Evolutionary conservation across 2,797 vertebrate species (phyloP).

Genomic region (Alauda arvensis): DNA sequence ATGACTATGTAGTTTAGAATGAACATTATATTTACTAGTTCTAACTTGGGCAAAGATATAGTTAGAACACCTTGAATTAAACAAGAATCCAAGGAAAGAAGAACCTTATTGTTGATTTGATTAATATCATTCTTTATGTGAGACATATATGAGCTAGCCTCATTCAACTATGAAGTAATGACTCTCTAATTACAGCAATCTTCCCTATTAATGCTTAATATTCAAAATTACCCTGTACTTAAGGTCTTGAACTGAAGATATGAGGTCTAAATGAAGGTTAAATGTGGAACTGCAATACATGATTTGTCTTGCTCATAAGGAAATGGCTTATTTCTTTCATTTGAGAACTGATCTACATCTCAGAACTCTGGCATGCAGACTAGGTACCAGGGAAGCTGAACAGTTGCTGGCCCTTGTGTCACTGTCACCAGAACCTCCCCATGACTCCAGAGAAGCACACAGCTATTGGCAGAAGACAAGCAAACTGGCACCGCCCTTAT

Average conservation of each 20-base stretch:
- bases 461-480: neutral
- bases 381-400: neutral
- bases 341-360: neutral
- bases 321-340: neutral
- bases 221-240: slow-evolving; percentile 24
- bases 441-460: neutral
- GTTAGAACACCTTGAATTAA: neutral
- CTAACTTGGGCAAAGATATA: neutral
- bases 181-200: slow-evolving; percentile 16
- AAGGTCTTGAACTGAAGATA: slow-evolving; percentile 21
- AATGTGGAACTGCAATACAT: neutral
- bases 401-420: rapidly evolving
- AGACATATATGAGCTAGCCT: neutral
- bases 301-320: neutral
- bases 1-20: neutral
- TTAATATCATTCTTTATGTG: neutral
- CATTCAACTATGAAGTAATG: neutral
- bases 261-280: neutral
- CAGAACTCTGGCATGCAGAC: neutral
- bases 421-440: neutral
- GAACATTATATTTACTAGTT: neutral
- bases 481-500: neutral
- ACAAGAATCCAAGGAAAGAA: neutral
- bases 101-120: neutral
- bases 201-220: slow-evolving; percentile 31